Evolutionary conservation across 2,888 invertebrate species (phyloP), one percentile per base, ranked within the genome.

Genomic region (Cheilosia scutellata): DNA sequence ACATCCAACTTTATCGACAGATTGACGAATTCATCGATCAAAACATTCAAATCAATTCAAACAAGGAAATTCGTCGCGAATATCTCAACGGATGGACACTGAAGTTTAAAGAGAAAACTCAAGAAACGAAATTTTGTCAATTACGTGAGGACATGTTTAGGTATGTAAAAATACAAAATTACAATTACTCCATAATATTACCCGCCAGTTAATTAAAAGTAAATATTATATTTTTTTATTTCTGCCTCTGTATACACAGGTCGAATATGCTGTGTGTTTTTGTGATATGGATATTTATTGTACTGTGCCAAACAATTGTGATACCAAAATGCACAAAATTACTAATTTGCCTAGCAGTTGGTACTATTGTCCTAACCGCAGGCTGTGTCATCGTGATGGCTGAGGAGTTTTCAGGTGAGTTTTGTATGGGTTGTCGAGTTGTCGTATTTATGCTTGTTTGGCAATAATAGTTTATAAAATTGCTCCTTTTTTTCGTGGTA

Each of bases 261-360:
- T 98, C 98, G 16, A 98, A 98, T 92, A 96, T 98, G 94, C 94
- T 97, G 90, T 98, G 98, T 93, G 97, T 98, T 89, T 96, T 97
- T 91, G 95, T 98, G 88, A 95, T 98, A 87, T 98, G 98, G 97
- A 93, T 98, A 57, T 97, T 97, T 91, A 96, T 98, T 65, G 95
- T 96, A 2, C 93, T 95, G 65, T 96, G 96, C 86, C 97, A 97
- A 92, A 93, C 94, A 55, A 94, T 96, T 66, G 95, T 97, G 89
- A 94, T 96, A 89, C 96, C 95, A 74, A 94, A 95, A 88, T 95
- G 95, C 90, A 92, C 92, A 33, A 89, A 92, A 62, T 93, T 96
- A 53, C 92, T 95, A 82, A 92, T 94, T 60, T 94, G 95, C 44
- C 93, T 97, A 74, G 90, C 94, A 2, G 92, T 94, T 55, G 95